Evolutionary conservation across 2,113 vertebrate species (phyloP), one percentile per base, ranked within the genome.

Genomic region (Tamias sibiricus): DNA sequence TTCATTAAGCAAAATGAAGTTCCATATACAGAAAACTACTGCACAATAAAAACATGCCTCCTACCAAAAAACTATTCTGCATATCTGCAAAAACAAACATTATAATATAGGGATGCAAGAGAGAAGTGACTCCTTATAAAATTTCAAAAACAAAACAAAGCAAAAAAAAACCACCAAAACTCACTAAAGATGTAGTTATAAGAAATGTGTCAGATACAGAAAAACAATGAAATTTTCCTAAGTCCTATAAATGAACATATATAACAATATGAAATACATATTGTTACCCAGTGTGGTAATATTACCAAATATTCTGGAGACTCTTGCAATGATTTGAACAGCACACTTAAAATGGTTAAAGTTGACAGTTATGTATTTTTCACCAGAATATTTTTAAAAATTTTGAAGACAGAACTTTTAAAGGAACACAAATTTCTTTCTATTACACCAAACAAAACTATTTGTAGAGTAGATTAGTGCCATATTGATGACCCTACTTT

Each of bases 1-100:
- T 82, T 30, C 20, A 74, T 86, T 94, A 89, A 71, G 14, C 54
- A 87, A 86, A 32, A 84, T 71, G 52, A 95, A 87, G 66, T n/a
- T 87, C 16, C 10, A 54, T 28, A 9, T 71, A 64, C 84, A 91
- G 74, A 92, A 83, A 62, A 42, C 24, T 47, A 28, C 19, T 2
- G 14, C 68, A 32, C n/a, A 30, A 66, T 64, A 72, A 22, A 87
- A 54, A 32, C 26, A 91, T 19, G 8, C 6, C 6, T 26, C 8
- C 6, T 30, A 16, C 0, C 42, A 52, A 77, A 64, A 64, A 13
- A 74, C 2, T 87, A 57, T n/a, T 52, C 76, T 52, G 19, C 30
- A 81, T 4, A 72, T 10, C 42, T 64, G 40, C 8, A 76, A 93
- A 90, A 85, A 54, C 40, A 92, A 88, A 68, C n/a, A n/a, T 74